A percentile compares a stretch with the other conserved stretches of the same genome.
These are phyloP conservation scores for Griposia aprilina DNA, from an alignment of 2,888 invertebrate species.

Conservation along the genomic window DNA sequence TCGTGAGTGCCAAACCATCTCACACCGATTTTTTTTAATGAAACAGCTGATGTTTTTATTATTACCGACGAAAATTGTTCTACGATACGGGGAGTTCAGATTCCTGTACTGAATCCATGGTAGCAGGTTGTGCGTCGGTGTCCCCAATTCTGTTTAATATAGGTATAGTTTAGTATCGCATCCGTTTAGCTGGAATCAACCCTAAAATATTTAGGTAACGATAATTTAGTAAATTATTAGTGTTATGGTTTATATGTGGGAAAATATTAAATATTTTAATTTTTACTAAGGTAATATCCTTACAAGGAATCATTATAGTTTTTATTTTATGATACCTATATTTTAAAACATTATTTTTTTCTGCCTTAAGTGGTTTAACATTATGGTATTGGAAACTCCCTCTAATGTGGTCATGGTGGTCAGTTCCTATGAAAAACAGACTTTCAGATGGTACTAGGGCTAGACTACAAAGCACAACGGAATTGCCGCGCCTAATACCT, in stretches of 20 bases:
- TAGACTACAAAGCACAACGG: no score
- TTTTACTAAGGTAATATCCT: conserved; percentile 36
- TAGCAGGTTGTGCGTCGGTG: no score
- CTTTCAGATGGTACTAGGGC: background rate
- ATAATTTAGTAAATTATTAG: conserved; percentile 71
- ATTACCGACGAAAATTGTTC: no score
- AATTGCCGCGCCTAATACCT: no score
- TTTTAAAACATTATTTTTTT: conserved; percentile 32
- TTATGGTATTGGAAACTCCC: conserved; percentile 29
- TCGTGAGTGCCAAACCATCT: no score
- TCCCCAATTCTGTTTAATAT: background rate
- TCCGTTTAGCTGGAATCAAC: conserved; percentile 23
- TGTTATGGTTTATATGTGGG: conserved; percentile 57
- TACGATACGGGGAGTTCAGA: no score
- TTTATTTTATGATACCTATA: conserved; percentile 52
- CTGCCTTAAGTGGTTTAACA: conserved; percentile 15
- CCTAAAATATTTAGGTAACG: conserved; percentile 67
- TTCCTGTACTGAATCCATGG: no score
- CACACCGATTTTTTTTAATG: no score
- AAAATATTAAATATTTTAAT: conserved; percentile 59
- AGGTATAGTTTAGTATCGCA: background rate
- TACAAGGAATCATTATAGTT: conserved; percentile 51
- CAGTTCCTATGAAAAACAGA: background rate
- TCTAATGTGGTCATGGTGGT: background rate
- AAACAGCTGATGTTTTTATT: no score